Evolutionary conservation across 1,140 invertebrate species (phyloP).

Genomic region (Heterodera carotae): DNA sequence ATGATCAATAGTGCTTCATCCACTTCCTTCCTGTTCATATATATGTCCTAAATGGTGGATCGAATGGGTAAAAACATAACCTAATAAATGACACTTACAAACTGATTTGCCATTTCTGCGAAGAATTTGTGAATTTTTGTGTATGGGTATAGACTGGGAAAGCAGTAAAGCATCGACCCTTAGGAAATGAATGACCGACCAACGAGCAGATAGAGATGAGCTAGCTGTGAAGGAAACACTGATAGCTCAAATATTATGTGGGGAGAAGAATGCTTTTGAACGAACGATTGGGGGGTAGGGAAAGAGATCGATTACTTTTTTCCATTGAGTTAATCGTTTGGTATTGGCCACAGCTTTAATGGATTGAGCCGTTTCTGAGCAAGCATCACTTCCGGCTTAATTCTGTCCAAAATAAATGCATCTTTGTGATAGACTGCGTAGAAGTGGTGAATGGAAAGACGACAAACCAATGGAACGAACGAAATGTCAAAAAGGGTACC

Average conservation of each 20-base stretch:
- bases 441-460: no score
- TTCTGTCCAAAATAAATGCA: no score
- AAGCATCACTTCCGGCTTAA: no score
- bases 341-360: no score
- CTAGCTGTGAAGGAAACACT: neutral
- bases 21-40: conserved; percentile 30
- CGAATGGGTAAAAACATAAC: neutral
- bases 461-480: no score
- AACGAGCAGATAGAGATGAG: neutral
- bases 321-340: neutral
- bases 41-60: neutral
- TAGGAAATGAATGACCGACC: neutral
- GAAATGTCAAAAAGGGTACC: no score
- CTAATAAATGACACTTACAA: neutral
- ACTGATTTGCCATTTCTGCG: neutral
- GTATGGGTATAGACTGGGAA: no score
- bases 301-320: neutral
- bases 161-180: neutral
- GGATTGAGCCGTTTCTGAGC: no score
- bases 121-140: neutral
- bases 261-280: neutral
- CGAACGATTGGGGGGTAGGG: neutral
- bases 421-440: no score
- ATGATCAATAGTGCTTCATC: conserved; percentile 13
- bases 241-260: neutral